Conservation (phyloP, 2,888 invertebrate species). For the Apamea epomidion region DNA sequence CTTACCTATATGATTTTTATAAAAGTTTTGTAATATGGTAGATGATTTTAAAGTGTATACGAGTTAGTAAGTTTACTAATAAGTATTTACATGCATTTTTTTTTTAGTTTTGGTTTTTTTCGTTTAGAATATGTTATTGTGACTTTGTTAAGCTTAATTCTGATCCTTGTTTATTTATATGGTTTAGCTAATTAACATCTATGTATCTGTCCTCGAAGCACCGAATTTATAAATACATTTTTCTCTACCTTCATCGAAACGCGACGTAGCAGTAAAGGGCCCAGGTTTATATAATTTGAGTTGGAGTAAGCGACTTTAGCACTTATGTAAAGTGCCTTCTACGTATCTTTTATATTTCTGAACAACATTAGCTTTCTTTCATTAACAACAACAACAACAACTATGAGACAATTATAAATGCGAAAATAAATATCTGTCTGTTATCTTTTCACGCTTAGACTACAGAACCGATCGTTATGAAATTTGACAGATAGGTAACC, state of each 20-base stretch:
- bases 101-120: background rate
- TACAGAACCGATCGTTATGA: background rate
- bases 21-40: conserved; percentile 16
- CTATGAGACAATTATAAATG: background rate
- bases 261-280: conserved; percentile 33
- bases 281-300: conserved; percentile 16
- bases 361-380: too few relatives aligned
- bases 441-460: background rate
- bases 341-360: background rate
- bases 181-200: background rate
- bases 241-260: conserved; percentile 40
- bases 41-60: conserved; percentile 26
- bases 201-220: conserved; percentile 51
- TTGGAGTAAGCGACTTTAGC: background rate
- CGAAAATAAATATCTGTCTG: background rate
- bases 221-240: background rate
- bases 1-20: conserved; percentile 33
- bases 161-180: background rate
- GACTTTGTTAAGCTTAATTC: background rate
- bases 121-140: background rate
- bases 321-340: background rate
- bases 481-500: background rate
- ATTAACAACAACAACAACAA: background rate
- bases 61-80: background rate
- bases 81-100: background rate